phyloP scores from a whole-genome alignment of 1,140 invertebrate genomes.

The Himalopsyche phryganea region DNA sequence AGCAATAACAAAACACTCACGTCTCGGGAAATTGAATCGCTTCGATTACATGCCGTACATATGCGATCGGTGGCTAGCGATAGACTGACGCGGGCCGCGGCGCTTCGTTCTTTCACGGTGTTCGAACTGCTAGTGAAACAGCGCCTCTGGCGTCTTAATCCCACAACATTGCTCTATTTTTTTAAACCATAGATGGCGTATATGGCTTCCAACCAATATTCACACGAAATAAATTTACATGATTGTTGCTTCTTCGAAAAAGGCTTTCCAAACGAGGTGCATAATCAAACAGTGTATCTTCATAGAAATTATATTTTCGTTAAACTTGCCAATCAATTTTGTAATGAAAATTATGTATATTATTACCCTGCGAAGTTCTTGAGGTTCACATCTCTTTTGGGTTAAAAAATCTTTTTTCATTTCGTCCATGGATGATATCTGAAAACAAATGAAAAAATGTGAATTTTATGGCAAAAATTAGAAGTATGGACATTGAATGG shows the following conservation, averaged over 20 bases:
- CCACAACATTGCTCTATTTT: constrained; percentile 5
- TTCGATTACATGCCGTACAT: constrained; percentile 9
- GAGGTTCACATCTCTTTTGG: no score
- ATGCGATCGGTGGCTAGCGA: constrained; percentile 11
- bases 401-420: no score
- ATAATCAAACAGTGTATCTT: no score
- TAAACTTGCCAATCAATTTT: no score
- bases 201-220: not conserved
- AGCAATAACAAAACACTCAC: constrained; percentile 24
- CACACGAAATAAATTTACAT: not conserved
- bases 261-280: not conserved
- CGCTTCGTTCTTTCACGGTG: constrained; percentile 9
- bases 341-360: no score
- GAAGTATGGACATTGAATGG: no score
- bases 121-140: constrained; percentile 9
- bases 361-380: no score
- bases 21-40: constrained; percentile 15
- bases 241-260: not conserved
- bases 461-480: no score
- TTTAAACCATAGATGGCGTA: constrained; percentile 18
- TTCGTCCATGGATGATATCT: no score
- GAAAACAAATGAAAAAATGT: no score
- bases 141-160: constrained; percentile 6
- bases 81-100: constrained; percentile 21
- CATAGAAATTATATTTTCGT: no score